A percentile compares a stretch with the other conserved stretches of the same genome.
phyloP scores from a whole-genome alignment of 2,113 vertebrate species.

The Pseudorhombus dupliciocellatus region DNA sequence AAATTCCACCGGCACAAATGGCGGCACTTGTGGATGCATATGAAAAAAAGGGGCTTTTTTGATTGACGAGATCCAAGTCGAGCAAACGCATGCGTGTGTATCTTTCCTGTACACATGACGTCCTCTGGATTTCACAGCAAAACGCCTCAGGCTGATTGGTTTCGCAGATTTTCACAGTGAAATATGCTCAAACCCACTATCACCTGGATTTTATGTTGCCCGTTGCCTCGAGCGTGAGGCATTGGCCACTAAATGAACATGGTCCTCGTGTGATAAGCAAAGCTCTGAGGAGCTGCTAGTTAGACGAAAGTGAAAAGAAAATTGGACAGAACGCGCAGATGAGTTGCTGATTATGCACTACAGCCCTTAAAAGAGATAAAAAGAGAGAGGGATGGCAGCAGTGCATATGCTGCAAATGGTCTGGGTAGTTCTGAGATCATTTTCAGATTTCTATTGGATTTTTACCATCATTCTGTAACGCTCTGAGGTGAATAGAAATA shows the following conservation, averaged over 20 bases:
- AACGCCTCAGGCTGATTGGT: background rate
- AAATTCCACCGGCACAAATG: background rate
- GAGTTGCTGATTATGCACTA: constrained; percentile 9
- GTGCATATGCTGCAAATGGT: background rate
- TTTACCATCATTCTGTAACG: background rate
- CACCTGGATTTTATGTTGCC: background rate
- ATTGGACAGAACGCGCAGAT: background rate
- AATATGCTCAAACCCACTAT: background rate
- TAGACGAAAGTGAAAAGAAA: background rate
- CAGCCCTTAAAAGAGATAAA: background rate
- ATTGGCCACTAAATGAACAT: background rate
- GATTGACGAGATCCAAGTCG: background rate
- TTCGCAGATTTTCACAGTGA: background rate
- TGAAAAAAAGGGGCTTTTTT: background rate
- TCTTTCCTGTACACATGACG: background rate
- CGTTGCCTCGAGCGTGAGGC: background rate
- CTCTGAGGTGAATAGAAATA: no score
- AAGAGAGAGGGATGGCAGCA: background rate
- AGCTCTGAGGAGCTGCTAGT: background rate
- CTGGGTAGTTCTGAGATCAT: background rate
- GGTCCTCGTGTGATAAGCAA: background rate
- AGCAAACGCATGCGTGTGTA: background rate
- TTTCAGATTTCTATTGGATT: background rate
- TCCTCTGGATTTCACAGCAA: background rate
- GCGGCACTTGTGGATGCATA: background rate